A percentile compares a stretch with the other conserved stretches of the same genome.
Evolutionary conservation across 1,140 invertebrate genomes (phyloP).

Genomic region (Gonatopus flavifemur): DNA sequence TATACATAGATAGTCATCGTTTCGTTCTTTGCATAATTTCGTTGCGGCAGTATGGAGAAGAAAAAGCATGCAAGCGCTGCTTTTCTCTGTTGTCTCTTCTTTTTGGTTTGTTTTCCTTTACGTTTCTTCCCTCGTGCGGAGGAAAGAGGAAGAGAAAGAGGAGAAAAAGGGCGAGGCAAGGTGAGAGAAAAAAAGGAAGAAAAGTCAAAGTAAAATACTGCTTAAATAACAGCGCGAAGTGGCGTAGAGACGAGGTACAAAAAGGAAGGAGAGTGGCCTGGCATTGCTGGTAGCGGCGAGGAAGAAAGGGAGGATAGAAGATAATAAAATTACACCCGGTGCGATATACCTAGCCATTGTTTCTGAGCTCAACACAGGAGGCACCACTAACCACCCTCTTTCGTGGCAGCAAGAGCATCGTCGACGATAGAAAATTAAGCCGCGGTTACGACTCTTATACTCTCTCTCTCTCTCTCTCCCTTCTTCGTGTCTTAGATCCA

Average conservation of each 20-base stretch:
- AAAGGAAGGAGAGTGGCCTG: constrained; percentile 1
- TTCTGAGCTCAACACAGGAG: neutral
- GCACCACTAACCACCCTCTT: too few species aligned
- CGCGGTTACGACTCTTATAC: constrained; percentile 30
- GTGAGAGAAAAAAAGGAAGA: constrained; percentile 4
- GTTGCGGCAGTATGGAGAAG: constrained; percentile 22
- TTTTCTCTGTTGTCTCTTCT: neutral
- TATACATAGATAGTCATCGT: constrained; percentile 38
- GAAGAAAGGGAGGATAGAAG: constrained; percentile 18
- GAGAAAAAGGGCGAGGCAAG: neutral
- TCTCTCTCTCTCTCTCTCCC: constrained; percentile 5
- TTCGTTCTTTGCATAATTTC: constrained; percentile 45
- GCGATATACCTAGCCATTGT: constrained; percentile 19
- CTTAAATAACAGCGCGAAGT: constrained; percentile 35
- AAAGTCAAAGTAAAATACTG: constrained; percentile 35
- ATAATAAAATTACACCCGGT: constrained; percentile 45
- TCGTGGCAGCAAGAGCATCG: neutral
- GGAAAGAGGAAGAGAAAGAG: neutral
- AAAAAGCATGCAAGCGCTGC: neutral
- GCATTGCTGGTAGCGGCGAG: constrained; percentile 2
- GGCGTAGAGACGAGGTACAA: neutral
- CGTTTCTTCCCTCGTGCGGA: too few species aligned
- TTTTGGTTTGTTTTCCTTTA: too few species aligned
- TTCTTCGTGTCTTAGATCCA: constrained; percentile 23
- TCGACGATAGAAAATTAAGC: constrained; percentile 29